Conservation (phyloP, 2,888 invertebrate genomes). For the Aplocera efformata region DNA sequence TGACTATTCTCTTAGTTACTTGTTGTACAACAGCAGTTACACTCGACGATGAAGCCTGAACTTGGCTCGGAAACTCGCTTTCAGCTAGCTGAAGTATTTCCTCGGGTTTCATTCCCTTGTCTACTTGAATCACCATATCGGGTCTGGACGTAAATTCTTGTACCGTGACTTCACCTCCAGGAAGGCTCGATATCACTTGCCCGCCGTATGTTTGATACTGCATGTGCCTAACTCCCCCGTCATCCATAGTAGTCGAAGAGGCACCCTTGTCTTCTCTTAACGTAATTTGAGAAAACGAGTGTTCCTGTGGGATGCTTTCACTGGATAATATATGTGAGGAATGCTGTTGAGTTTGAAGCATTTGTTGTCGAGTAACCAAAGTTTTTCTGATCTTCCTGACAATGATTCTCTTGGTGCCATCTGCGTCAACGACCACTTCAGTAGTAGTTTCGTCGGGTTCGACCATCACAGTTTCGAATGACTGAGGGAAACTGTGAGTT, state of each 20-base stretch:
- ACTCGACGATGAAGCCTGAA: conserved; percentile 84
- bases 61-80: conserved; percentile 60
- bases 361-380: conserved; percentile 83
- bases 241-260: conserved; percentile 77
- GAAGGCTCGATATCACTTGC: conserved; percentile 81
- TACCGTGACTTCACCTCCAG: conserved; percentile 82
- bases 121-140: conserved; percentile 78
- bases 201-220: conserved; percentile 84
- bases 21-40: conserved; percentile 91
- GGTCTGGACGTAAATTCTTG: conserved; percentile 84
- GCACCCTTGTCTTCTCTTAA: conserved; percentile 83
- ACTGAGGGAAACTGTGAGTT: conserved; percentile 85
- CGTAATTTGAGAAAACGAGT: conserved; percentile 84
- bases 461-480: conserved; percentile 89
- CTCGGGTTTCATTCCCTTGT: conserved; percentile 77
- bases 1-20: conserved; percentile 88
- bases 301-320: conserved; percentile 80
- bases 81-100: conserved; percentile 66
- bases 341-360: conserved; percentile 82
- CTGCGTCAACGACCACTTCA: conserved; percentile 89
- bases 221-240: conserved; percentile 82
- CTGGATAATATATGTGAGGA: conserved; percentile 78
- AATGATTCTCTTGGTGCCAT: conserved; percentile 89
- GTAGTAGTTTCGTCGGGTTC: conserved; percentile 92
- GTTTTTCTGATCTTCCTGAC: conserved; percentile 87